Evolutionary conservation across 1,140 invertebrate species (phyloP).

Genomic region (Drosophila littoralis): DNA sequence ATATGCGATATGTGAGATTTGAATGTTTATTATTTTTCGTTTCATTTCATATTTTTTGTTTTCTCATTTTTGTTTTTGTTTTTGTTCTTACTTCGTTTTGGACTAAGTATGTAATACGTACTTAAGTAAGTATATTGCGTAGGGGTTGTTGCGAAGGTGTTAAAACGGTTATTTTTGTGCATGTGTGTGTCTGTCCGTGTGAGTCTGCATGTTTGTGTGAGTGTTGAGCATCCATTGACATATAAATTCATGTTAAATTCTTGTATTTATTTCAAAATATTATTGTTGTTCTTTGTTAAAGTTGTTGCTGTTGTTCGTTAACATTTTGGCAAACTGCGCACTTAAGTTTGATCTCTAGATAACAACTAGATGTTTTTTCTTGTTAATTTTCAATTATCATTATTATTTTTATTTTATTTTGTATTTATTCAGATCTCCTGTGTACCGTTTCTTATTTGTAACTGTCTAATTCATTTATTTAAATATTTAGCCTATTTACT

Average conservation of each 20-base stretch:
- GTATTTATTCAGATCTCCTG: slow-evolving; percentile 29
- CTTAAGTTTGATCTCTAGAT: slow-evolving; percentile 38
- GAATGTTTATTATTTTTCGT: slow-evolving; percentile 18
- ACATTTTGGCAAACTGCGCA: slow-evolving; percentile 14
- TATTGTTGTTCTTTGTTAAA: slow-evolving; percentile 17
- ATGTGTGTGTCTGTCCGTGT: slow-evolving; percentile 5
- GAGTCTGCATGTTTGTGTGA: background rate
- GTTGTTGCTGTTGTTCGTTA: slow-evolving; percentile 8
- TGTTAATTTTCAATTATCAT: background rate
- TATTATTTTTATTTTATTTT: slow-evolving; percentile 1
- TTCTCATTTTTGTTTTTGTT: slow-evolving; percentile 4
- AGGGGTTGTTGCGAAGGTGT: slow-evolving; percentile 17
- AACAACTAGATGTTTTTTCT: slow-evolving; percentile 34
- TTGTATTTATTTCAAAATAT: slow-evolving; percentile 17
- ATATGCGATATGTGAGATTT: slow-evolving; percentile 48
- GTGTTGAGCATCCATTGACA: slow-evolving; percentile 10
- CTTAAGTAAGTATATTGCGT: slow-evolving; percentile 25
- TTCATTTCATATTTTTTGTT: slow-evolving; percentile 7
- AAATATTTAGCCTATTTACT: slow-evolving; percentile 37
- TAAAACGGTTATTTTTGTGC: background rate
- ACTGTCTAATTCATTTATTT: slow-evolving; percentile 38
- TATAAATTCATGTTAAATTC: slow-evolving; percentile 34
- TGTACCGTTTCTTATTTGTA: slow-evolving; percentile 40
- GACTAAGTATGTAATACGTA: slow-evolving; percentile 25
- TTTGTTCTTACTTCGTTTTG: slow-evolving; percentile 1